phyloP scores from a whole-genome alignment of 2,113 vertebrate genomes.

The Heterotilapia buettikoferi region DNA sequence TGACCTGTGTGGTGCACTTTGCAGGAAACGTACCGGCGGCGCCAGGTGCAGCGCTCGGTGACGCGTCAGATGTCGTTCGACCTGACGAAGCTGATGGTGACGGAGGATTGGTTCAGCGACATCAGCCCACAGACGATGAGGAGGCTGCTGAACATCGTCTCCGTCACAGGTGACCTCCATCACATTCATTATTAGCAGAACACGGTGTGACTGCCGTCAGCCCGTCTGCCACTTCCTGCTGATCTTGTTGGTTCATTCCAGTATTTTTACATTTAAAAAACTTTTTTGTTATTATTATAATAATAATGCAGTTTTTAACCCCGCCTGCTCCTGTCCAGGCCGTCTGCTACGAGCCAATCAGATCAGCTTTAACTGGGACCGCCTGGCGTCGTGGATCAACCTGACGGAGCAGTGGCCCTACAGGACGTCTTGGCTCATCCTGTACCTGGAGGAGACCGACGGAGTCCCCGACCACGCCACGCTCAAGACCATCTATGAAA shows the following conservation, averaged over 20 bases:
- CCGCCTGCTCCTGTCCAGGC: conserved; percentile 60
- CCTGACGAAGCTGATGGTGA: conserved; percentile 90
- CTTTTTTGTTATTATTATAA: not conserved
- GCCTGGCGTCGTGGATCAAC: conserved; percentile 97
- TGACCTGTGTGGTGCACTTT: not conserved
- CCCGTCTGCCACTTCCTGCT: not conserved
- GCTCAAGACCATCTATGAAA: conserved; percentile 92
- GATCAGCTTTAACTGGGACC: conserved; percentile 95
- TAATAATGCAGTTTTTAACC: not conserved
- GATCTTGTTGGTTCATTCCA: not conserved
- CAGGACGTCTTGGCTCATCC: conserved; percentile 92
- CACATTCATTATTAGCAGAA: not conserved
- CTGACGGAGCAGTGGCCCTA: conserved; percentile 98
- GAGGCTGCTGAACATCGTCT: conserved; percentile 93
- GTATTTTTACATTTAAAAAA: not conserved
- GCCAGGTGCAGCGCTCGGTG: conserved; percentile 89
- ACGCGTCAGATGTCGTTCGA: conserved; percentile 97
- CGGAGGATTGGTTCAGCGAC: conserved; percentile 98
- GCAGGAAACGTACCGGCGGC: conserved; percentile 90
- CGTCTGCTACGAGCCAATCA: conserved; percentile 94
- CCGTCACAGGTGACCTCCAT: conserved; percentile 81
- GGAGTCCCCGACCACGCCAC: conserved; percentile 84
- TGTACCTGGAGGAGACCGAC: conserved; percentile 92
- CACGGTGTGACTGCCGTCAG: not conserved
- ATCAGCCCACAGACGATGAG: conserved; percentile 98